Base-by-base conservation (phyloP, 2,113 vertebrate species). In the Piprites chloris region DNA sequence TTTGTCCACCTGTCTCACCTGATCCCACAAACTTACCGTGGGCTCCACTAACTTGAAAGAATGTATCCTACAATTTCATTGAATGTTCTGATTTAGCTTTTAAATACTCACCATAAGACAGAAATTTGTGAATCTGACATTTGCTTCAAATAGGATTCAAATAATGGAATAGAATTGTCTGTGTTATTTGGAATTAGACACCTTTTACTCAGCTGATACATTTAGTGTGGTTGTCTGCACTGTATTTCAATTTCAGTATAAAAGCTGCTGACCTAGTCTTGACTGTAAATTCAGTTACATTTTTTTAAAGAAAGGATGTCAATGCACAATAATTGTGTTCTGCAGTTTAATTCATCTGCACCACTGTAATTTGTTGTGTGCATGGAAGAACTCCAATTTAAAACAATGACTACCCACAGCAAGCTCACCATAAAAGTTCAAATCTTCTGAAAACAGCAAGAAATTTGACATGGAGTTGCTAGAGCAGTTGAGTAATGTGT, bases 1-100 rank as follows among this genome's bases (percentile, higher is more conserved):
- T 78, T 66, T 56, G 66, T 68, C 21, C 83, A 0, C 0, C 0
- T 33, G 14, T 75, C 18, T 13, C 20, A 67, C 26, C 14, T 80
- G 12, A 30, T 89, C 26, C 26, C 46, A 55, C 20, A 80, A 12
- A 59, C 20, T 66, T 87, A 66, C 8, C 6, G 11, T 50, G 35
- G 20, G 24, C 69, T 93, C 85, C 18, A 75, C 12, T 63, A 82
- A 61, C 27, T 66, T 87, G 32, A 50, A 75, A 61, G 66, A 61
- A 30, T 1, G 0, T 67, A 35, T 27, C 41, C 22, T 62, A 76
- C 1, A 91, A 32, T 44, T 90, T 79, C 24, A 33, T 27, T 85
- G 44, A 23, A 52, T 85, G 32, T 72, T 19, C 32, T 50, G n/a
- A 56, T 68, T 27, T 11, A 92, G 12, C 42, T 65, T 63, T 42